phyloP scores from a whole-genome alignment of 2,113 vertebrate genomes.

The Catharus bicknelli region DNA sequence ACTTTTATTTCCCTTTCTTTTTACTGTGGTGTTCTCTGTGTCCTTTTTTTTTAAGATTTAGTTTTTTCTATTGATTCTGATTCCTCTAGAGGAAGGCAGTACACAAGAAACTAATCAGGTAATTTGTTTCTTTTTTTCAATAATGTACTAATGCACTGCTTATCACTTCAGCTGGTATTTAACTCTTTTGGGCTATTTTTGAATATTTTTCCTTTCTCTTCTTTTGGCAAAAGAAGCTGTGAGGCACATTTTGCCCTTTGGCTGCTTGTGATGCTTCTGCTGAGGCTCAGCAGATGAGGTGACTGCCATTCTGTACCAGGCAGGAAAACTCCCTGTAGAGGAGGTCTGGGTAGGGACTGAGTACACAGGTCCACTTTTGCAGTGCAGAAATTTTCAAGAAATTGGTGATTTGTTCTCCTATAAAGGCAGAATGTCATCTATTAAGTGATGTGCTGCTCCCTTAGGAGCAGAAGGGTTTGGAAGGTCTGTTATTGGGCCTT shows the following conservation, averaged over 20 bases:
- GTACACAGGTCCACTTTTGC: background rate
- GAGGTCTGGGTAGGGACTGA: background rate
- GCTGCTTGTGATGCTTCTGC: background rate
- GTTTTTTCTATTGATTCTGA: background rate
- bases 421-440: background rate
- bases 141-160: background rate
- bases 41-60: background rate
- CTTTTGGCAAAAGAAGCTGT: background rate
- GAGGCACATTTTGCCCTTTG: background rate
- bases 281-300: background rate
- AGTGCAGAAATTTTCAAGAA: background rate
- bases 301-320: background rate
- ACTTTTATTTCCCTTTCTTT: background rate
- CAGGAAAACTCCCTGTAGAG: background rate
- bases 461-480: background rate
- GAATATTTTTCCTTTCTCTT: background rate
- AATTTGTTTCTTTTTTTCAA: background rate
- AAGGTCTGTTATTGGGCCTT: rapidly evolving
- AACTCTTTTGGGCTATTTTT: background rate
- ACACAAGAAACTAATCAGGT: background rate
- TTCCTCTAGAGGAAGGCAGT: background rate
- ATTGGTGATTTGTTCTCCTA: background rate
- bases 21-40: background rate
- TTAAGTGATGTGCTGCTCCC: background rate
- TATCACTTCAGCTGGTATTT: background rate